phyloP scores from a whole-genome alignment of 2,797 vertebrate genomes.

The Vespertilio murinus region DNA sequence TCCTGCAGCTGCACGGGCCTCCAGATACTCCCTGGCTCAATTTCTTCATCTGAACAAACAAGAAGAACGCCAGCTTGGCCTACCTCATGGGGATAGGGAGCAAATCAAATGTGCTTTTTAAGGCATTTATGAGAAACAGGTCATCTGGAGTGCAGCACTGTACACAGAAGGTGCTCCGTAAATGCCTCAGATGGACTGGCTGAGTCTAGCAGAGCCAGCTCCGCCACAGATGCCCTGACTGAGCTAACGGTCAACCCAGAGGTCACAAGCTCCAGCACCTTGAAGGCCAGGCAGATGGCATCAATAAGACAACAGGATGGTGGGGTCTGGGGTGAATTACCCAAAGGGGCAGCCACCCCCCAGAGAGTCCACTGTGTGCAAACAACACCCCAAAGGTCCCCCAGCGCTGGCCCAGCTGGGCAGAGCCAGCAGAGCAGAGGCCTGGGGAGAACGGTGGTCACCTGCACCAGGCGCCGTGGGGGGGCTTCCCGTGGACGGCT shows the following conservation, averaged over 20 bases:
- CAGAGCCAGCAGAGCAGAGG: not conserved
- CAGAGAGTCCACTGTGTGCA: not conserved
- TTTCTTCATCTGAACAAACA: not conserved
- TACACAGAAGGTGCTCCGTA: not conserved
- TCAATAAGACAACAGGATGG: not conserved
- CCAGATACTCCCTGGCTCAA: not conserved
- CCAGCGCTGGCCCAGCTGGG: not conserved
- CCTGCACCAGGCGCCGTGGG: fast-evolving
- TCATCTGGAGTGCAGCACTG: not conserved
- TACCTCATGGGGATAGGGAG: not conserved
- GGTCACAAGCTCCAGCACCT: not conserved
- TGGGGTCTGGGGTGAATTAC: not conserved
- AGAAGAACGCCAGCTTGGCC: not conserved
- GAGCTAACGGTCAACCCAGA: not conserved
- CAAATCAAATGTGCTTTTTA: not conserved
- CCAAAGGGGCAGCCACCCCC: not conserved
- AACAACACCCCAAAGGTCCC: not conserved
- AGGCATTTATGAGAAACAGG: not conserved
- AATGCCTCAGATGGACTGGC: not conserved
- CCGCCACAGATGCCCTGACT: not conserved
- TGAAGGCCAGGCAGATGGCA: not conserved
- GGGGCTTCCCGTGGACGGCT: fast-evolving
- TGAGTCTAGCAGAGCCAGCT: not conserved
- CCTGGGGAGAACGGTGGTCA: fast-evolving
- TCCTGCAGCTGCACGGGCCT: not conserved